Evolutionary conservation across 2,113 vertebrate genomes (phyloP).

Genomic region (Odocoileus hemionus): DNA sequence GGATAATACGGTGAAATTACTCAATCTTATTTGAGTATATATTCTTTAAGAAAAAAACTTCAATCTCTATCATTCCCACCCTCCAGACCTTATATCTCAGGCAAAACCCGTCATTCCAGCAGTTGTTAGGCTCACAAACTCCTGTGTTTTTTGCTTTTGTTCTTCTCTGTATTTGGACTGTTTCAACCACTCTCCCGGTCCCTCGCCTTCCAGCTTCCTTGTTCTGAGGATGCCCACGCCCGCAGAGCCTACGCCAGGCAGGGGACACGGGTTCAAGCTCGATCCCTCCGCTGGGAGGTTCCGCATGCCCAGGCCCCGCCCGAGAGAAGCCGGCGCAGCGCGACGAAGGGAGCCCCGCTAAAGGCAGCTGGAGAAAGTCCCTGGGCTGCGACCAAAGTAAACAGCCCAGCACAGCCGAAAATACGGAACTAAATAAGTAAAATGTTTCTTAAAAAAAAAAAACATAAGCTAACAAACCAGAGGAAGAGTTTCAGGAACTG

Average conservation of each 20-base stretch:
- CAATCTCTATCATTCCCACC: not conserved
- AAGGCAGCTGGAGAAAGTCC: not conserved
- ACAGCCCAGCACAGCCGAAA: not conserved
- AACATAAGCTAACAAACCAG: not conserved
- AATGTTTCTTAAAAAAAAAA: not conserved
- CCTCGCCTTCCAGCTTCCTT: not conserved
- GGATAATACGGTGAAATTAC: not conserved
- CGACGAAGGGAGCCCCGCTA: accelerated
- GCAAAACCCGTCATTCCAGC: not conserved
- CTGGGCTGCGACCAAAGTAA: accelerated
- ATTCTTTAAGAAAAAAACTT: not conserved
- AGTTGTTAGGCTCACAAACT: not conserved
- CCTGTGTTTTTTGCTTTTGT: not conserved
- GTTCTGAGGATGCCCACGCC: not conserved
- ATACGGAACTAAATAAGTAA: too few species aligned
- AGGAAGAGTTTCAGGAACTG: not conserved
- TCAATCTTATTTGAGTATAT: not conserved
- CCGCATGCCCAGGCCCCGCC: not conserved
- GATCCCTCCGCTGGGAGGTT: not conserved
- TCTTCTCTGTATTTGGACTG: not conserved
- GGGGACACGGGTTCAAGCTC: not conserved
- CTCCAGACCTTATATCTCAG: not conserved
- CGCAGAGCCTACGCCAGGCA: not conserved
- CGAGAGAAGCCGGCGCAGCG: accelerated
- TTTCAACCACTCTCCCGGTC: not conserved